Conservation (phyloP, 2,113 vertebrate species). For the Otis tarda region DNA sequence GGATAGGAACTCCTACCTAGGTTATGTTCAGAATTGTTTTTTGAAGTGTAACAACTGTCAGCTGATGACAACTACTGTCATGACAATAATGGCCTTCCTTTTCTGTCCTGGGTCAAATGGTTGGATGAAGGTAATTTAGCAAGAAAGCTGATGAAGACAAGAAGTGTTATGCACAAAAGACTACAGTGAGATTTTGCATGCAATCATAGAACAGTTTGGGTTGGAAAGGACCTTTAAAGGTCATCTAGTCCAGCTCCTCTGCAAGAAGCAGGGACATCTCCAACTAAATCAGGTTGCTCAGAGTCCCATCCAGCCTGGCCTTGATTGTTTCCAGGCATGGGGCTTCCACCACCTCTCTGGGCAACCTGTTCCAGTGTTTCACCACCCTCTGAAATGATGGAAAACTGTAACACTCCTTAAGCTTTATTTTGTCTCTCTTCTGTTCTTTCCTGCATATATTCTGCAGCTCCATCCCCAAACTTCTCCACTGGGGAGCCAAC, state of each 20-base stretch:
- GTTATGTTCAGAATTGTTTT: neutral
- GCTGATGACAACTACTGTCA: neutral
- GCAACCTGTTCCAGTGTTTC: no score
- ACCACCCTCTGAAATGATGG: no score
- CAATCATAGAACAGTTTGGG: neutral
- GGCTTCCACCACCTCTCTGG: no score
- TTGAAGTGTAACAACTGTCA: neutral
- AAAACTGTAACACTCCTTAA: neutral
- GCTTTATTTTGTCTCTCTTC: neutral
- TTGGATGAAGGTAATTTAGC: neutral
- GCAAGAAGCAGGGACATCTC: no score
- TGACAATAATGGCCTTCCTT: neutral
- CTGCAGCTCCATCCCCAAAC: neutral
- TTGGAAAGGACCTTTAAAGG: no score
- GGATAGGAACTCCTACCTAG: neutral
- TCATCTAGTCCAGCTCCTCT: no score
- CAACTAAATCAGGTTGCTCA: no score
- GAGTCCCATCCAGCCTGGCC: no score
- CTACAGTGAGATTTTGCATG: neutral
- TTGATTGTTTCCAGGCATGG: no score
- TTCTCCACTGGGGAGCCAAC: neutral
- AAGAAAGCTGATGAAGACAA: neutral
- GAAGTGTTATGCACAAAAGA: neutral
- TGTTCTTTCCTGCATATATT: neutral
- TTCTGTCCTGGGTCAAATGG: rapidly evolving